phyloP scores from a whole-genome alignment of 2,113 vertebrate genomes.

The Okapia johnstoni region DNA sequence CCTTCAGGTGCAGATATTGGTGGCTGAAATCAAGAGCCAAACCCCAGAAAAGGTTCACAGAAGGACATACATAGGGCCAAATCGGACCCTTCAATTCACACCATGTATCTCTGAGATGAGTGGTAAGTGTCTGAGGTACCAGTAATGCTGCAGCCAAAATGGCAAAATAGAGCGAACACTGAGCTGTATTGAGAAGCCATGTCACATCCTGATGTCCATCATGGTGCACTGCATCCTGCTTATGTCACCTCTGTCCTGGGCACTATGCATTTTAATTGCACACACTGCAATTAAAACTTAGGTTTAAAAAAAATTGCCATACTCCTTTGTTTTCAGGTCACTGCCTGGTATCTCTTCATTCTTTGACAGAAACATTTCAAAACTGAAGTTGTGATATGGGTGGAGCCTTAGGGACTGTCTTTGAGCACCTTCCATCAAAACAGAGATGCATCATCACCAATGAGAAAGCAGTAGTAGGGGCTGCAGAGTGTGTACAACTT shows the following conservation, averaged over 20 bases:
- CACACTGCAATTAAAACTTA: conserved; percentile 42
- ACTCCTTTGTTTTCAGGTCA: conserved; percentile 13
- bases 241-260: background rate
- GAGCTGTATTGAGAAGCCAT: background rate
- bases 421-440: background rate
- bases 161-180: background rate
- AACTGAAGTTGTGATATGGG: background rate
- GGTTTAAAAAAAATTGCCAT: background rate
- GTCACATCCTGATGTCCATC: background rate
- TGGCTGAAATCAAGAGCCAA: conserved; percentile 69
- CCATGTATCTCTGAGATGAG: conserved; percentile 56
- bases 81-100: conserved; percentile 56
- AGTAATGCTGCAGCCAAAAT: background rate
- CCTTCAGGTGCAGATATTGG: conserved; percentile 68
- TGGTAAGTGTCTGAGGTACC: conserved; percentile 62
- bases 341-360: background rate
- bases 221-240: background rate
- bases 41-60: conserved; percentile 64
- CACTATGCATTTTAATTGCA: conserved; percentile 53
- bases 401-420: background rate
- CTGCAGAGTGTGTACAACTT: background rate
- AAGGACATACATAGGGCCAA: conserved; percentile 57
- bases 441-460: background rate
- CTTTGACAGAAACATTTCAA: background rate
- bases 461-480: background rate